Percentiles rank a stretch among this genome's conserved stretches.
Evolutionary conservation across 2,113 vertebrate genomes (phyloP).

Genomic region (Cyprinodon tularosa): DNA sequence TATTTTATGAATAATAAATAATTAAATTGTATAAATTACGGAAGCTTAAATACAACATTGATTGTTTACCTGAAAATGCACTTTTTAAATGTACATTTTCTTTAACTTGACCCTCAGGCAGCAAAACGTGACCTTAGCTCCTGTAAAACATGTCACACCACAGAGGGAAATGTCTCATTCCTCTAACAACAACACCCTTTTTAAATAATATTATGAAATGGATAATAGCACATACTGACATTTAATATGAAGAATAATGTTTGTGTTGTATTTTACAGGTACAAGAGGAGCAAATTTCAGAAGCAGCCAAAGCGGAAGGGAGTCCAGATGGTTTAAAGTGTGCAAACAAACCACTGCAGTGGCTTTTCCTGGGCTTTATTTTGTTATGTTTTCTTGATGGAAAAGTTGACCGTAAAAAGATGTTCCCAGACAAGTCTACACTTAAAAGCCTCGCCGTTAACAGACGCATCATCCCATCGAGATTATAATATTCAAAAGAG

Average conservation of each 20-base stretch:
- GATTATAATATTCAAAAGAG: slow-evolving; percentile 22
- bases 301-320: slow-evolving; percentile 37
- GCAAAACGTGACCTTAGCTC: not conserved
- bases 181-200: not conserved
- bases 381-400: not conserved
- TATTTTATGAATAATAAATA: not conserved
- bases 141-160: not conserved
- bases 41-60: not conserved
- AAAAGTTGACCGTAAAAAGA: slow-evolving; percentile 8
- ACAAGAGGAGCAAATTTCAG: slow-evolving; percentile 50
- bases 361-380: not conserved
- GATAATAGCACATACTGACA: not conserved
- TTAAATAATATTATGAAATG: not conserved
- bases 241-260: not conserved
- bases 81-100: not conserved
- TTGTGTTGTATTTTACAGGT: slow-evolving; percentile 50
- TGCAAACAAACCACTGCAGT: not conserved
- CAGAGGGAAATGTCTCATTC: not conserved
- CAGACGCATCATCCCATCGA: slow-evolving; percentile 13
- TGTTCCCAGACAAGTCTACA: not conserved
- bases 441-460: not conserved
- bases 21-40: not conserved
- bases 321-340: slow-evolving; percentile 33
- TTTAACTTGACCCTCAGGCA: too few species aligned
- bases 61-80: not conserved